These are phyloP conservation scores for Clarias magur DNA, from an alignment of 2,113 vertebrate species.

Conservation along the genomic window DNA sequence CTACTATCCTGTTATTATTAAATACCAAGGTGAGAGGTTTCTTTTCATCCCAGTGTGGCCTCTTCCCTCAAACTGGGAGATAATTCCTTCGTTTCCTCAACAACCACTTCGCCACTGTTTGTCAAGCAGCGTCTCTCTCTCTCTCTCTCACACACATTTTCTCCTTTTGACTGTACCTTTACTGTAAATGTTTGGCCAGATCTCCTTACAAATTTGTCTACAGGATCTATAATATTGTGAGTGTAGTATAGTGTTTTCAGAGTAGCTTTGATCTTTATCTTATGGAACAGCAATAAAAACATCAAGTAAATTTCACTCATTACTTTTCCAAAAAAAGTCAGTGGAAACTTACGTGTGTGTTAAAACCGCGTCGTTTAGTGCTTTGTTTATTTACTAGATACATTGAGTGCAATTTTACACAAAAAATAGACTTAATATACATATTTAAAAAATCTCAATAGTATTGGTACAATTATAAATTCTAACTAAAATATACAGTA, in stretches of 20 bases:
- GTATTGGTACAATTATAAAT: background rate
- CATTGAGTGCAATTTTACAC: background rate
- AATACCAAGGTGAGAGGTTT: background rate
- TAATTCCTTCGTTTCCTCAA: constrained; percentile 26
- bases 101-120: background rate
- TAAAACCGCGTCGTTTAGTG: too few species aligned
- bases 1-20: background rate
- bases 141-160: background rate
- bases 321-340: background rate
- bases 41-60: background rate
- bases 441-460: background rate
- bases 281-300: background rate
- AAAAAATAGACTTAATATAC: background rate
- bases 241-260: constrained; percentile 8
- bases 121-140: background rate
- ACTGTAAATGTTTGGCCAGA: constrained; percentile 33
- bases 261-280: constrained; percentile 26
- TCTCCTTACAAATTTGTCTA: constrained; percentile 12
- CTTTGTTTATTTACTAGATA: background rate
- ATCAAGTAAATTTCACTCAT: background rate
- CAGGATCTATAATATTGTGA: constrained; percentile 20
- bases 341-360: too few species aligned
- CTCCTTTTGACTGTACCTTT: background rate
- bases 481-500: too few species aligned
- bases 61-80: background rate